A percentile compares a stretch with the other conserved stretches of the same genome.
phyloP scores from a whole-genome alignment of 1,140 invertebrate genomes.

The Meloidogyne hapla region DNA sequence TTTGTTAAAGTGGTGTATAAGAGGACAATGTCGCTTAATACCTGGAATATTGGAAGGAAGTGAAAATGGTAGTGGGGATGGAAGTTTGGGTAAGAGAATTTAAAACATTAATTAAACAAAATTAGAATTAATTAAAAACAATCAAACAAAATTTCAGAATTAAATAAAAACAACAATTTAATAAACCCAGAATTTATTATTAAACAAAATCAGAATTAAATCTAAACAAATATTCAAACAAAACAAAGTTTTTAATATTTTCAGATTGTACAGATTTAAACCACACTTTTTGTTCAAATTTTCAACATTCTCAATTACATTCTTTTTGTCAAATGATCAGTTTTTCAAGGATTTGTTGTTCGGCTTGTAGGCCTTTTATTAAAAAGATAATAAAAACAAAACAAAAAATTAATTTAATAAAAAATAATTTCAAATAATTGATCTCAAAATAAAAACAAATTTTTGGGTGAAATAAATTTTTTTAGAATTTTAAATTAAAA shows the following conservation, averaged over 20 bases:
- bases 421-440: neutral
- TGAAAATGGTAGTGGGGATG: neutral
- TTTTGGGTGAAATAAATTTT: no score
- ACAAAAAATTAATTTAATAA: neutral
- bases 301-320: neutral
- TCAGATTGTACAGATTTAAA: slow-evolving; percentile 12
- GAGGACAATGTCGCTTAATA: neutral
- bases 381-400: neutral
- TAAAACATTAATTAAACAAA: no score
- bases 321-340: slow-evolving; percentile 15
- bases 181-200: neutral
- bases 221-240: neutral
- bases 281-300: slow-evolving; percentile 11
- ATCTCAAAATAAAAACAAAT: neutral
- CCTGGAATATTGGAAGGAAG: neutral
- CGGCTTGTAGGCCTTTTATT: slow-evolving; percentile 13
- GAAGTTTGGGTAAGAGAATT: neutral
- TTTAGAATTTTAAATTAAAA: no score
- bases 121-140: neutral
- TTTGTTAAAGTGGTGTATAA: slow-evolving; percentile 30
- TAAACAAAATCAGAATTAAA: neutral
- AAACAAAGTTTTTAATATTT: neutral
- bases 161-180: neutral
- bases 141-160: no score
- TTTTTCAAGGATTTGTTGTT: slow-evolving; percentile 18